Conservation (phyloP, 1,140 invertebrate genomes). For the Thaumatotibia leucotreta region DNA sequence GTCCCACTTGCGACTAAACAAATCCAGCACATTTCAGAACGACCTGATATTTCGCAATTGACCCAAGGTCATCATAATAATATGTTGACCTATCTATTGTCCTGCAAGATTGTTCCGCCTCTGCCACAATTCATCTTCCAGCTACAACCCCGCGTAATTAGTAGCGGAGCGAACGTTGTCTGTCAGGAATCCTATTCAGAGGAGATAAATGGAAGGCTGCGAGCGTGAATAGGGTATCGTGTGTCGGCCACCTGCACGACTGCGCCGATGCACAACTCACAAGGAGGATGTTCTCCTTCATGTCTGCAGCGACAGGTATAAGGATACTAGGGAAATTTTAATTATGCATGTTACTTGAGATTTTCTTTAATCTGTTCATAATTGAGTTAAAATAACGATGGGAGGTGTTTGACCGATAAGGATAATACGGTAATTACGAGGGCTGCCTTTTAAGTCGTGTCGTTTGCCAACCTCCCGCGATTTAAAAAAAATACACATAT, state of each 20-base stretch:
- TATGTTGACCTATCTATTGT: too few relatives aligned
- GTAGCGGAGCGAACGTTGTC: slow-evolving; percentile 67
- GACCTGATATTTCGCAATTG: too few relatives aligned
- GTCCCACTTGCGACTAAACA: too few relatives aligned
- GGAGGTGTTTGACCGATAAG: too few relatives aligned
- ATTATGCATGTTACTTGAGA: neutral
- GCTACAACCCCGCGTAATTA: slow-evolving; percentile 61
- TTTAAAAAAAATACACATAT: too few relatives aligned
- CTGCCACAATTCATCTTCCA: neutral
- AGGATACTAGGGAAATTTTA: neutral
- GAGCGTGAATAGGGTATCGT: slow-evolving; percentile 69
- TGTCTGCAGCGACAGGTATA: neutral
- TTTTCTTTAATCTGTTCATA: too few relatives aligned
- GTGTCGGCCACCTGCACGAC: slow-evolving; percentile 67
- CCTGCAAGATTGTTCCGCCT: neutral
- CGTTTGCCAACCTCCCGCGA: too few relatives aligned
- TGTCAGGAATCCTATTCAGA: slow-evolving; percentile 69
- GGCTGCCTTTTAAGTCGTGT: too few relatives aligned
- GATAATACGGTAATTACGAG: too few relatives aligned
- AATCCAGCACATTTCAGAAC: too few relatives aligned
- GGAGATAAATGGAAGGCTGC: slow-evolving; percentile 63
- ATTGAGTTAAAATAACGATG: too few relatives aligned
- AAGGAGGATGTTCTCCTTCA: neutral
- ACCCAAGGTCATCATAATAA: too few relatives aligned
- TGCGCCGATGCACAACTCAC: slow-evolving; percentile 20